A percentile compares a stretch with the other conserved stretches of the same genome.
These are phyloP conservation scores for Dermolepida albohirtum DNA, from an alignment of 2,888 invertebrate species.

Conservation along the genomic window DNA sequence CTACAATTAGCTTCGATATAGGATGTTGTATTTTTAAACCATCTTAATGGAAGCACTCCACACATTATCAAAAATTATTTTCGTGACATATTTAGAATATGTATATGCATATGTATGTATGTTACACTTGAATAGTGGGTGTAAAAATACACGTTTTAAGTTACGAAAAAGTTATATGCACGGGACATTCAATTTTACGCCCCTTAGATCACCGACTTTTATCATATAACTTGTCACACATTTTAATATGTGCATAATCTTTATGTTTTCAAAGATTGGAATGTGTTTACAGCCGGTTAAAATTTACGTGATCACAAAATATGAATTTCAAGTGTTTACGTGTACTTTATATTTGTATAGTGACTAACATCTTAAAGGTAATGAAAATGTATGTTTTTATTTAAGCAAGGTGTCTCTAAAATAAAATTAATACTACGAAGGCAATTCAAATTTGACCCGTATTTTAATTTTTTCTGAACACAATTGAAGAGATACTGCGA, in stretches of 20 bases:
- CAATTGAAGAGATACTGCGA: too few species aligned
- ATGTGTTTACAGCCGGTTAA: conserved; percentile 12
- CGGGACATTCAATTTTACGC: conserved; percentile 27
- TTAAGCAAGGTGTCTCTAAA: too few species aligned
- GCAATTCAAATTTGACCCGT: too few species aligned
- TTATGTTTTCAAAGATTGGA: conserved; percentile 5
- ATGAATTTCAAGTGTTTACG: too few species aligned
- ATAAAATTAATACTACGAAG: too few species aligned
- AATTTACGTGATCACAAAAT: too few species aligned
- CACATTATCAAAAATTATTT: conserved; percentile 61
- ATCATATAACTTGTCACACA: conserved; percentile 19
- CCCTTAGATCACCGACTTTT: conserved; percentile 19
- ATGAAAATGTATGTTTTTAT: too few species aligned
- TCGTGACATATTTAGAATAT: conserved; percentile 60
- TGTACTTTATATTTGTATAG: too few species aligned
- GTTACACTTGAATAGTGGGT: conserved; percentile 56
- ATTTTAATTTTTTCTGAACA: too few species aligned
- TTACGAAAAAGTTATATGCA: conserved; percentile 50
- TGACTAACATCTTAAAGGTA: too few species aligned
- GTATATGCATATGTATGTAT: conserved; percentile 45
- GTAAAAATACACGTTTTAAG: conserved; percentile 58
- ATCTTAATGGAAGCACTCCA: conserved; percentile 62
- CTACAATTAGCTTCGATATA: conserved; percentile 38
- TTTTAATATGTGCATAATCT: conserved; percentile 4
- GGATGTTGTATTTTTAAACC: conserved; percentile 45